phyloP scores from a whole-genome alignment of 1,140 invertebrate species.

The Sycophila sp. region DNA sequence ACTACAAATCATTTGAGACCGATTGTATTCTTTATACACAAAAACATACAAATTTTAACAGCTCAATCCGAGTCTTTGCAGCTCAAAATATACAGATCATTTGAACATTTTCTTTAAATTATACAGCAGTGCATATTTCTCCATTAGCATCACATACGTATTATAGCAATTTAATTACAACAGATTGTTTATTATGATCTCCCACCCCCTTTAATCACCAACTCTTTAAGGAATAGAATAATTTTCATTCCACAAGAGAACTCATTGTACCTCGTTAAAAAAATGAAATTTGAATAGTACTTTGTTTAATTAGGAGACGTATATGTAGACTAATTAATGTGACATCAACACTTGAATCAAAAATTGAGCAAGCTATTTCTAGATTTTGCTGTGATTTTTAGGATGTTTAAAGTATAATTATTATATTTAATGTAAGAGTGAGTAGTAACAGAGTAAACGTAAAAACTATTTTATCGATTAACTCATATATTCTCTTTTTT shows the following conservation, averaged over 20 bases:
- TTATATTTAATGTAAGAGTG: conserved; percentile 8
- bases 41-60: too few relatives aligned
- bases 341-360: not conserved
- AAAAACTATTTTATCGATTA: conserved; percentile 35
- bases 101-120: too few relatives aligned
- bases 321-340: conserved; percentile 11
- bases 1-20: conserved; percentile 1
- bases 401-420: conserved; percentile 9
- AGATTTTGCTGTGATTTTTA: not conserved
- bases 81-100: too few relatives aligned
- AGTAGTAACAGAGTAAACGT: conserved; percentile 24
- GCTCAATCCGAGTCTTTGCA: too few relatives aligned
- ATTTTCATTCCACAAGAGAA: conserved; percentile 1
- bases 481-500: conserved; percentile 41
- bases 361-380: not conserved
- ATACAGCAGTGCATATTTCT: not conserved
- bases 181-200: conserved; percentile 16
- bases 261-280: not conserved
- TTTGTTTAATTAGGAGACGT: not conserved
- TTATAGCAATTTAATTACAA: too few relatives aligned
- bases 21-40: not conserved
- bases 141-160: not conserved
- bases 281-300: conserved; percentile 7
- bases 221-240: conserved; percentile 10
- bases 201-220: conserved; percentile 33